These are phyloP conservation scores for Lepus oiostolus DNA, from an alignment of 2,797 vertebrate species.

Conservation along the genomic window DNA sequence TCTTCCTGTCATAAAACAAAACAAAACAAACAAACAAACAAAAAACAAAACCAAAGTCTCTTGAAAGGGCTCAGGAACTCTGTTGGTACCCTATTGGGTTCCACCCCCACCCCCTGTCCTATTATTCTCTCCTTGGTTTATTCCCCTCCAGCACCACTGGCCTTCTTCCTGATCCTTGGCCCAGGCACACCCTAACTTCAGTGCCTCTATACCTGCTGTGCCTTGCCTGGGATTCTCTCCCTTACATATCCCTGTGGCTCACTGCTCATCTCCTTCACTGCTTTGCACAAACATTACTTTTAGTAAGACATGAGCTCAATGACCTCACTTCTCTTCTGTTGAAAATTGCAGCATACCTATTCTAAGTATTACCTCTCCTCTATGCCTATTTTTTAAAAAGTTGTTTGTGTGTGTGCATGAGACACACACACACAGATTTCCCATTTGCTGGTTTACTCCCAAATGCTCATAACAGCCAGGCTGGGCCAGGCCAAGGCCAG, in stretches of 20 bases:
- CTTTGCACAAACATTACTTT: neutral
- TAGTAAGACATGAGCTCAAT: neutral
- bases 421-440: too few species aligned
- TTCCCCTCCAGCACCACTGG: neutral
- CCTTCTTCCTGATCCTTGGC: neutral
- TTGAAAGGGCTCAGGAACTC: neutral
- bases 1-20: too few species aligned
- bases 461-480: too few species aligned
- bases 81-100: neutral
- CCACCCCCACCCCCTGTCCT: neutral
- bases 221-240: neutral
- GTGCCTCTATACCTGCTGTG: rapidly evolving
- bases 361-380: neutral
- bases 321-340: neutral
- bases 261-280: neutral
- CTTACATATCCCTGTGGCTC: neutral
- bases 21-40: too few species aligned
- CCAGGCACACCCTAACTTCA: neutral
- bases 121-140: neutral
- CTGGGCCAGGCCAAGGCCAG: too few species aligned
- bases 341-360: neutral
- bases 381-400: neutral
- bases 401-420: too few species aligned
- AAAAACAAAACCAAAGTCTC: neutral
- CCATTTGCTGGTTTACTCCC: too few species aligned